Percentiles rank a stretch among this genome's conserved stretches.
Evolutionary conservation across 1,140 invertebrate genomes (phyloP).

Genomic region (Parapsyche elsis): DNA sequence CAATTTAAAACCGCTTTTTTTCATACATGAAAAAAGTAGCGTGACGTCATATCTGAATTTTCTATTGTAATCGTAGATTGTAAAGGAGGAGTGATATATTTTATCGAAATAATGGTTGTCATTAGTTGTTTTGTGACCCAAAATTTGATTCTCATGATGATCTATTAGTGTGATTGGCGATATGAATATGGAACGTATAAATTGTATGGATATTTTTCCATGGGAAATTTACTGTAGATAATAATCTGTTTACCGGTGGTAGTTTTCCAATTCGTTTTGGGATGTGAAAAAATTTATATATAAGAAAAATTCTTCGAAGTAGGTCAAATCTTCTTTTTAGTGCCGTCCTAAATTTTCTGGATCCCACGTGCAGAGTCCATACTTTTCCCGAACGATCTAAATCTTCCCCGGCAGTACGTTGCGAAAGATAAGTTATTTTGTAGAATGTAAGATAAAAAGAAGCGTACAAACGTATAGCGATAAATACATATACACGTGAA

Average conservation of each 20-base stretch:
- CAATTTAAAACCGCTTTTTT: background rate
- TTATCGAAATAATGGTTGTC: too few relatives aligned
- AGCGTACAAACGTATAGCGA: background rate
- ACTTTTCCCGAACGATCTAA: constrained; percentile 3
- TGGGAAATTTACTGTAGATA: background rate
- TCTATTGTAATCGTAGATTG: too few relatives aligned
- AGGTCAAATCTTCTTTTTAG: constrained; percentile 28
- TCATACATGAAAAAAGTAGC: background rate
- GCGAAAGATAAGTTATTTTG: background rate
- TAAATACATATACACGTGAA: background rate
- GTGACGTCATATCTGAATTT: too few relatives aligned
- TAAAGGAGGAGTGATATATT: too few relatives aligned
- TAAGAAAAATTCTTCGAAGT: background rate
- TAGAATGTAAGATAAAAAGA: background rate
- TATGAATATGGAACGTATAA: background rate
- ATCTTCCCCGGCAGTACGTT: background rate
- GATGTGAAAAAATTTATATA: background rate
- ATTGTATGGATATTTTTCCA: background rate
- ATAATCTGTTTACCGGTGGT: constrained; percentile 12
- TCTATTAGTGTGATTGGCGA: background rate
- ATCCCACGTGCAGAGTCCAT: constrained; percentile 18
- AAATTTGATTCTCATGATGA: too few relatives aligned
- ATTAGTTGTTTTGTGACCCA: too few relatives aligned
- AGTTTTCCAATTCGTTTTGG: background rate
- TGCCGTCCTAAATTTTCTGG: constrained; percentile 17